These are phyloP conservation scores for Kradibia gibbosae DNA, from an alignment of 1,140 invertebrate genomes.

Conservation along the genomic window DNA sequence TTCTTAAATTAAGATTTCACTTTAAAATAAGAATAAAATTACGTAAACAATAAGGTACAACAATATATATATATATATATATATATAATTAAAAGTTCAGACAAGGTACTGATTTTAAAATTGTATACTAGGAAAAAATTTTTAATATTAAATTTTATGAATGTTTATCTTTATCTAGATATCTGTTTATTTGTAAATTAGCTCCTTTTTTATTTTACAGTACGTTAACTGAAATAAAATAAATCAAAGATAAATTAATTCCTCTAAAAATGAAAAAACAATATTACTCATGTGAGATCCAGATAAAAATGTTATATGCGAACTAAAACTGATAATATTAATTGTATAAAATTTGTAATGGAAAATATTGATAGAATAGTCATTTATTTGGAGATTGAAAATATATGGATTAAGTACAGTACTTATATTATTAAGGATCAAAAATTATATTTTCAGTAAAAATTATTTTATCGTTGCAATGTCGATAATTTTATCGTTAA, in stretches of 20 bases:
- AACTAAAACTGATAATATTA: background rate
- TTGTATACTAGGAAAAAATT: too few relatives aligned
- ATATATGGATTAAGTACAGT: background rate
- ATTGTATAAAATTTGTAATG: background rate
- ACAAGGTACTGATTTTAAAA: too few relatives aligned
- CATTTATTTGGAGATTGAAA: background rate
- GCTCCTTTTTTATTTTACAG: too few relatives aligned
- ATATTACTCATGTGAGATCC: background rate
- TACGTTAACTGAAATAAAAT: background rate
- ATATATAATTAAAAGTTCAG: too few relatives aligned
- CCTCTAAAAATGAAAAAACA: background rate
- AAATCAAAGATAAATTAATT: background rate
- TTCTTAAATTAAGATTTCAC: too few relatives aligned
- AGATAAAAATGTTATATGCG: background rate
- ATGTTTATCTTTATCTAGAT: too few relatives aligned
- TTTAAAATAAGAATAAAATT: too few relatives aligned
- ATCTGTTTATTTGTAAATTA: too few relatives aligned
- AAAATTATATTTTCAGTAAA: background rate
- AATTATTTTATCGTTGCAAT: background rate
- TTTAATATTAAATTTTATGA: too few relatives aligned
- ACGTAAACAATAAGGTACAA: too few relatives aligned
- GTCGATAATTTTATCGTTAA: background rate
- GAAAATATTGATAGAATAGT: background rate
- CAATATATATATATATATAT: too few relatives aligned
- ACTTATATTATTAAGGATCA: background rate